Base-by-base conservation (phyloP, 2,113 vertebrate genomes). In the Bettongia penicillata region DNA sequence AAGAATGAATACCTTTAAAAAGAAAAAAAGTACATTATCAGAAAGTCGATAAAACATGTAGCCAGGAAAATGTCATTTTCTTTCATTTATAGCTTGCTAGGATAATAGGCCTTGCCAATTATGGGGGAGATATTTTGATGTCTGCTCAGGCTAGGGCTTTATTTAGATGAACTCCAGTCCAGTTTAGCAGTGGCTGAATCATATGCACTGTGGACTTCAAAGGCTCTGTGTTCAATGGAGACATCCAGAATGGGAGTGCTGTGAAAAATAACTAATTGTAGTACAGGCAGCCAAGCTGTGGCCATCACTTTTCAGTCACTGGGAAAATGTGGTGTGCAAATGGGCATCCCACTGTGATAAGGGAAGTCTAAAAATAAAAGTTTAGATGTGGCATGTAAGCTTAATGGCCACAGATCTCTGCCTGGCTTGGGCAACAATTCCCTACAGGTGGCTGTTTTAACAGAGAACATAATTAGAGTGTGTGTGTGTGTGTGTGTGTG, bases 291-390 rank as follows among this genome's bases (percentile, higher is more conserved):
- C 95, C 97, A 95, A 93, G 94, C 96, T 57, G 92, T 0, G 3
- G 90, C 22, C 90, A 95, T 97, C 96, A 92, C 96, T 97, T 98
- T 95, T 94, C 95, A 97, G 97, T 95, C 91, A 89, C 96, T 95
- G 97, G 91, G 53, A 96, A 97, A 97, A 61, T 7, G 52, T 37
- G 47, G 96, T 96, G 96, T 97, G 96, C 96, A 97, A 97, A 97
- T 93, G 96, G 96, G 95, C 90, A 8, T 96, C 98, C 96, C 7
- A 90, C 96, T 95, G 95, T 51, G 96, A 93, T 95, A 96, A 98
- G 96, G 51, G 95, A 95, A 94, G 91, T 93, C 95, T 90, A 94
- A 97, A 96, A 96, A 84, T 84, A 94, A 92, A 16, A 95, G 94
- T 94, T 93, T 49, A 91, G 93, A 96, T 51, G 93, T 77, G 91